Conservation (phyloP, 2,113 vertebrate genomes). For the Oreochromis aureus region DNA sequence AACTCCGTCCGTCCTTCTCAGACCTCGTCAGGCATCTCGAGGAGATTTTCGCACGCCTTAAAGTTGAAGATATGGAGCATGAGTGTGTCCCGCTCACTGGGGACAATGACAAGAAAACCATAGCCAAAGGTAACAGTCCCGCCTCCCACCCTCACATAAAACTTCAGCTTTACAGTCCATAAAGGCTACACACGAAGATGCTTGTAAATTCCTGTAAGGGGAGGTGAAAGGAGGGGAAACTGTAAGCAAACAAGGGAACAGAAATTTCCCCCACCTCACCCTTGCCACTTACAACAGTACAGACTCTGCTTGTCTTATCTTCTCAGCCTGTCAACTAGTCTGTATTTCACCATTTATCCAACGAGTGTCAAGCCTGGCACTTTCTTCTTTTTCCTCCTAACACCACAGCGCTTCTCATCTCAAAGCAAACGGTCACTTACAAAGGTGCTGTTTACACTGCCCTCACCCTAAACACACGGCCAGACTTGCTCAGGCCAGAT, state of each 20-base stretch:
- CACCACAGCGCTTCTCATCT: not conserved
- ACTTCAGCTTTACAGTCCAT: not conserved
- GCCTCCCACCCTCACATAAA: not conserved
- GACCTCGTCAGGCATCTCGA: slow-evolving; percentile 85
- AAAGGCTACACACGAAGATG: not conserved
- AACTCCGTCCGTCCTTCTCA: slow-evolving; percentile 86
- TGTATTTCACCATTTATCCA: not conserved
- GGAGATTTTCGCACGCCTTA: slow-evolving; percentile 76
- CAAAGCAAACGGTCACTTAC: not conserved
- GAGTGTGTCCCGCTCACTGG: slow-evolving; percentile 68
- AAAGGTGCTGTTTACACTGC: not conserved
- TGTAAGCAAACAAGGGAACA: not conserved
- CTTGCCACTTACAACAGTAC: not conserved
- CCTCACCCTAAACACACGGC: not conserved
- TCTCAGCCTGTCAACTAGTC: not conserved
- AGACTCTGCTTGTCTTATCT: not conserved
- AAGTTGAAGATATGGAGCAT: slow-evolving; percentile 77
- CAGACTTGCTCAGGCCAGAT: not conserved
- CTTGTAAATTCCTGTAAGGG: not conserved
- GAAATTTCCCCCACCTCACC: not conserved
- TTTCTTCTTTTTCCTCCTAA: not conserved
- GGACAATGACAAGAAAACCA: slow-evolving; percentile 76
- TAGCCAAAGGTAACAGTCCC: slow-evolving; percentile 75
- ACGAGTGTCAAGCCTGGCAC: not conserved
- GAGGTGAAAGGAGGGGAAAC: not conserved